Conservation (phyloP, 2,888 invertebrate genomes). For the Tanypteryx hageni region DNA sequence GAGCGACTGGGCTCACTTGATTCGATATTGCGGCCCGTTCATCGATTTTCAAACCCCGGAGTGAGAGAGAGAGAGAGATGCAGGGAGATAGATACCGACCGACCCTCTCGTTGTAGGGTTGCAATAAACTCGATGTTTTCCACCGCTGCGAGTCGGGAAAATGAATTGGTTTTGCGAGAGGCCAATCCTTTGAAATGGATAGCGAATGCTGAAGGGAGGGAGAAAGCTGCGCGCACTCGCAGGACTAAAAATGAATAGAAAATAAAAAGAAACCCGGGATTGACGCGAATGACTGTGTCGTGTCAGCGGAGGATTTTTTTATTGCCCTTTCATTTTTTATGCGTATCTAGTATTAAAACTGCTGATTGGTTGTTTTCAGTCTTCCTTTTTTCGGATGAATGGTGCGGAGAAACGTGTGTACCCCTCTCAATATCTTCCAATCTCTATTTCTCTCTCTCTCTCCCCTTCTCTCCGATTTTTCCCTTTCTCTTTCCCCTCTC, state of each 20-base stretch:
- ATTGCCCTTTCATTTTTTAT: not conserved
- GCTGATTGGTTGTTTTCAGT: not conserved
- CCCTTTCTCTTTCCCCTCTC: not conserved
- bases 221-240: not conserved
- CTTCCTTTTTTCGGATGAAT: not conserved
- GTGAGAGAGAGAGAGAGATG: not conserved
- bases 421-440: too few relatives aligned
- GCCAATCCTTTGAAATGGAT: constrained; percentile 45
- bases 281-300: not conserved
- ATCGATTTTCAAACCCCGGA: constrained; percentile 43
- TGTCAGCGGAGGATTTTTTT: not conserved
- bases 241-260: not conserved
- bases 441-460: not conserved
- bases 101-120: constrained; percentile 26
- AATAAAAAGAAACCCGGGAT: not conserved
- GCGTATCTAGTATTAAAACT: not conserved
- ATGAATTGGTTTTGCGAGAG: constrained; percentile 58
- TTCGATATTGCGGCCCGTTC: constrained; percentile 43
- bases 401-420: too few relatives aligned
- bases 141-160: constrained; percentile 54
- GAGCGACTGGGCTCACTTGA: not conserved
- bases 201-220: not conserved
- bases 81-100: constrained; percentile 30
- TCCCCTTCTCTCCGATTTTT: too few relatives aligned
- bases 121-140: constrained; percentile 63